A percentile compares a stretch with the other conserved stretches of the same genome.
These are phyloP conservation scores for Delia radicum DNA, from an alignment of 1,140 invertebrate species.

Conservation along the genomic window DNA sequence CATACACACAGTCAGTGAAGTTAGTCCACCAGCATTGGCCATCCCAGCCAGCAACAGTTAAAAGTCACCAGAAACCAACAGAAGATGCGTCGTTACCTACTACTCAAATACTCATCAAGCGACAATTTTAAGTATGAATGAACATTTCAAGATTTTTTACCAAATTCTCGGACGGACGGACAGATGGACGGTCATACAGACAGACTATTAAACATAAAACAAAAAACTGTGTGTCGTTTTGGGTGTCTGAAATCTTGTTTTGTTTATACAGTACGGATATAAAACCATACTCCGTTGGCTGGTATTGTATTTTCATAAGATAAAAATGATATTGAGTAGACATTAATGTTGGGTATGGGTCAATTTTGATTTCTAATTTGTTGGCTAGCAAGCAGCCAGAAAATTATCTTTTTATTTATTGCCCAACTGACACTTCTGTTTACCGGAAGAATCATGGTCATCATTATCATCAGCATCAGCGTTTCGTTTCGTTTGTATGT, in stretches of 20 bases:
- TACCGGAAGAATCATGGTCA: conserved; percentile 30
- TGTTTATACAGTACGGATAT: neutral
- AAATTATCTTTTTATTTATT: conserved; percentile 45
- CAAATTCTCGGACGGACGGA: neutral
- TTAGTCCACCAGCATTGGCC: neutral
- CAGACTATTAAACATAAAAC: neutral
- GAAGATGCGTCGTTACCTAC: too few species aligned
- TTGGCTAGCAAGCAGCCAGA: conserved; percentile 34
- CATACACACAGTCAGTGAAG: neutral
- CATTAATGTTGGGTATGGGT: neutral
- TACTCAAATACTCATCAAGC: conserved; percentile 9
- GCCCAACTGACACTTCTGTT: conserved; percentile 34
- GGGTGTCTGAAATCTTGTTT: neutral
- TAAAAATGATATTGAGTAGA: neutral
- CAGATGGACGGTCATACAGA: conserved; percentile 16
- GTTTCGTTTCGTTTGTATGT: neutral
- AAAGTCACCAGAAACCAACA: neutral
- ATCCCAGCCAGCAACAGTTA: neutral
- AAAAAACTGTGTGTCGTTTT: neutral
- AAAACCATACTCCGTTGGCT: neutral
- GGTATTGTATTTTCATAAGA: neutral
- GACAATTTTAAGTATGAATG: conserved; percentile 12
- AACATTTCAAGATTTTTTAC: neutral
- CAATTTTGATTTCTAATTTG: conserved; percentile 55
- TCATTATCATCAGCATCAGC: neutral